Percentiles rank a stretch among this genome's conserved stretches.
Evolutionary conservation across 2,888 invertebrate species (phyloP).

Genomic region (Dryocosmus kuriphilus): DNA sequence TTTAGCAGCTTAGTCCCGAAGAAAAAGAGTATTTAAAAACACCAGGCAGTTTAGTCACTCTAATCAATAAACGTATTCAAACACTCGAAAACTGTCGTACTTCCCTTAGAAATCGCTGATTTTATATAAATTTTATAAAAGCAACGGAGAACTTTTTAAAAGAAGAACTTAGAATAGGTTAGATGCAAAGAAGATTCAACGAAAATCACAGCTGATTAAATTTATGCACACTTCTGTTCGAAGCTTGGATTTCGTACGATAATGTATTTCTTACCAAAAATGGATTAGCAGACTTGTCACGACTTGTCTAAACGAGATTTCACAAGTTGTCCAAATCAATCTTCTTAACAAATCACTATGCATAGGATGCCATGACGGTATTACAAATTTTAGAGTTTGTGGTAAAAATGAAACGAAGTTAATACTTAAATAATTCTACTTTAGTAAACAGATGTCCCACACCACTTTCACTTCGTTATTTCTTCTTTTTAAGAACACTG

Average conservation of each 20-base stretch:
- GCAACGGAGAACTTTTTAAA: too few relatives aligned
- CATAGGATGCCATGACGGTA: slow-evolving; percentile 9
- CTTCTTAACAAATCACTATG: slow-evolving; percentile 27
- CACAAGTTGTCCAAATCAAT: slow-evolving; percentile 33
- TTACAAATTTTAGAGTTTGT: neutral
- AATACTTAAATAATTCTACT: slow-evolving; percentile 11
- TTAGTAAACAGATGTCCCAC: slow-evolving; percentile 11
- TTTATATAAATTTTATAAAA: neutral
- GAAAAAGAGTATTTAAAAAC: neutral
- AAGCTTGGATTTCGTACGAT: neutral
- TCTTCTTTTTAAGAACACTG: slow-evolving; percentile 34
- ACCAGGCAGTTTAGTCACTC: neutral
- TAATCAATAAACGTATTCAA: neutral
- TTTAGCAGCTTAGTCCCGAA: neutral
- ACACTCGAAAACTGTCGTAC: neutral
- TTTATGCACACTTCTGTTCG: neutral
- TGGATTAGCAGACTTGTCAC: slow-evolving; percentile 18
- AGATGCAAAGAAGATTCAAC: neutral
- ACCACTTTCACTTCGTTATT: slow-evolving; percentile 21
- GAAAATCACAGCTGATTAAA: neutral
- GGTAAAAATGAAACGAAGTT: neutral
- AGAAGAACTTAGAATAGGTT: neutral
- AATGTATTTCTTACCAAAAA: slow-evolving; percentile 28
- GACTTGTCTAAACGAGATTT: slow-evolving; percentile 23
- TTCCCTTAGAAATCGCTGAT: neutral